Evolutionary conservation across 2,113 vertebrate species (phyloP), one percentile per base, ranked within the genome.

Genomic region (Paraplagusia blochii): DNA sequence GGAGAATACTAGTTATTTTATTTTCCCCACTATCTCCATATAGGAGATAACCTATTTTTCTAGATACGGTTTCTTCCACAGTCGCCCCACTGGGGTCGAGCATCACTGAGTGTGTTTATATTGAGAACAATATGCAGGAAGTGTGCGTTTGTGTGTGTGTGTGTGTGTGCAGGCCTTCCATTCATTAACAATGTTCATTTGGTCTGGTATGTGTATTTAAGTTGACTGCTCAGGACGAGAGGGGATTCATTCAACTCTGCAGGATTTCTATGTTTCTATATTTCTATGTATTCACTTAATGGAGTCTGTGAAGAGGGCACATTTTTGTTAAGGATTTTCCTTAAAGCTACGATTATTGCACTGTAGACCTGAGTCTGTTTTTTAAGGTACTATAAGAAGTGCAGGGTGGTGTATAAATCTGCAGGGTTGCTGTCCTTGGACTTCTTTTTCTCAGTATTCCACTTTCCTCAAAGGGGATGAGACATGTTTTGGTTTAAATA

Each of bases 1-100:
- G 58, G 66, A 79, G 69, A 76, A 83, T 82, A 77, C 54, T 29
- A 63, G 29, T 78, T 79, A 66, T 81, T 86, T 80, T 80, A 85
- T 84, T 83, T 66, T 63, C 66, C 68, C 58, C 55, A 63, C 79
- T 76, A 79, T 77, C 68, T 62, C 51, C 38, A 84, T 74, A 75
- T 16, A 54, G 42, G 45, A 29, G 54, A 47, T 81, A 83, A 85
- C 81, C 61, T 45, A 68, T 76, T 84, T 83, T 79, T 80, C 60
- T 44, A 74, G 50, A 72, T 67, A 59, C 69, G 70, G 33, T 53
- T 74, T 70, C 34, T 57, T 75, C 52, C 17, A 63, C 58, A 33
- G 67, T 69, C 62, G 61, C 60, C 50, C 14, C 50, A 38, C 14
- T 29, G 38, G 38, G 73, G 65, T 72, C 74, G 71, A 46, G 53